Evolutionary conservation across 1,140 invertebrate genomes (phyloP), one percentile per base, ranked within the genome.

Genomic region (Drosophila sturtevanti): DNA sequence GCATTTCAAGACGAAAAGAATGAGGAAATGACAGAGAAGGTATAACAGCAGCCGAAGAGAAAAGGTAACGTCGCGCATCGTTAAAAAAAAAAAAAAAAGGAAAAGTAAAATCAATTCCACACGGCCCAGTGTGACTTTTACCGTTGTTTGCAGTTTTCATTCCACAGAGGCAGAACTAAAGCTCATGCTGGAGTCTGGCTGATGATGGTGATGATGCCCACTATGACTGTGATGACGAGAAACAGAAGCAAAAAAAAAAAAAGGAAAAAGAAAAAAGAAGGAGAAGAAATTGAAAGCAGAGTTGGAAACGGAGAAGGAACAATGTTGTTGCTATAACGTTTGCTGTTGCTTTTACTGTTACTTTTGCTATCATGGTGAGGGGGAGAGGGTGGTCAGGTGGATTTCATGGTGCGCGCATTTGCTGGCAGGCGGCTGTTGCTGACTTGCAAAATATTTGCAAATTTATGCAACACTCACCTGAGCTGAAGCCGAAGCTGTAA

Each of bases 371-470:
- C 41, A 14, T 41, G 41, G 18, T 6, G 22, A 24, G 22, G 2
- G 22, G 22, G 22, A 4, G 4, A 24, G 22, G 4, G 6, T 31
- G 27, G 27, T 4, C 4, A 48, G 41, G 5, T 3, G 10, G 41
- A 48, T 10, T 48, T 48, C 16, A 48, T 21, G 41, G 41, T 48
- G 41, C 41, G 21, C 70, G 24, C 58, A 65, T 14, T 52, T 62
- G 63, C 31, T 54, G 72, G 60, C 70, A 73, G 44, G 71, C 38
- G 58, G 65, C 51, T 61, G 68, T 72, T 71, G 74, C 71, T 86
- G 81, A 86, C 78, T 79, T 81, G 81, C 82, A 72, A 87, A 85
- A 86, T 81, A 63, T 67, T 87, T 79, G 71, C 82, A 87, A 86
- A 86, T 86, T 86, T 86, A 86, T 86, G 75, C 81, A 87, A 79